A percentile compares a stretch with the other conserved stretches of the same genome.
Conservation (phyloP, 2,888 invertebrate genomes). For the Masnerella sp. region DNA sequence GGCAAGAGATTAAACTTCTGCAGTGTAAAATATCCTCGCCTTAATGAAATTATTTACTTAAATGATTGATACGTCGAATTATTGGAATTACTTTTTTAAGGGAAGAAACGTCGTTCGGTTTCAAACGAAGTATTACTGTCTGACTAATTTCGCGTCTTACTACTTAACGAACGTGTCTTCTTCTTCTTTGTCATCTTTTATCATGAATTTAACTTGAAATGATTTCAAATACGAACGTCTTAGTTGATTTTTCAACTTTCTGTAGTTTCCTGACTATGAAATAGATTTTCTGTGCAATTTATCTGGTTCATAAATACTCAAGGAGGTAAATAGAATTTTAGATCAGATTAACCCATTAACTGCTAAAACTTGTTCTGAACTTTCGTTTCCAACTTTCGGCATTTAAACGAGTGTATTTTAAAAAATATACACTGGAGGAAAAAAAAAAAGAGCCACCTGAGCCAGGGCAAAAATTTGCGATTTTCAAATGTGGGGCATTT, state of each 20-base stretch:
- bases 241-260: constrained; percentile 23
- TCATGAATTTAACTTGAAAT: too few relatives aligned
- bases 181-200: too few relatives aligned
- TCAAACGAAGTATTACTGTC: too few relatives aligned
- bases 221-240: too few relatives aligned
- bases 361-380: constrained; percentile 36
- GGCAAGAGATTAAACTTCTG: constrained; percentile 1
- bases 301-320: constrained; percentile 42
- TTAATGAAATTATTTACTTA: background rate
- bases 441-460: too few relatives aligned
- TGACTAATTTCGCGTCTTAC: too few relatives aligned
- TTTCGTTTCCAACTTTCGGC: constrained; percentile 30
- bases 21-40: background rate
- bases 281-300: constrained; percentile 45
- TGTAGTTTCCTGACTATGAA: constrained; percentile 30
- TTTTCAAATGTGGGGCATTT: too few relatives aligned
- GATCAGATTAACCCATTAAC: constrained; percentile 51
- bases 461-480: too few relatives aligned
- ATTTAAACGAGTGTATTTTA: constrained; percentile 3
- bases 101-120: too few relatives aligned
- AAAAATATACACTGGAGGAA: too few relatives aligned
- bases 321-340: constrained; percentile 46
- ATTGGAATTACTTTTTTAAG: too few relatives aligned
- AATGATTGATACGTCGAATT: background rate
- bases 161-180: too few relatives aligned